Percentiles rank a stretch among this genome's conserved stretches.
phyloP scores from a whole-genome alignment of 2,888 invertebrate species.

The Scotopteryx bipunctaria region DNA sequence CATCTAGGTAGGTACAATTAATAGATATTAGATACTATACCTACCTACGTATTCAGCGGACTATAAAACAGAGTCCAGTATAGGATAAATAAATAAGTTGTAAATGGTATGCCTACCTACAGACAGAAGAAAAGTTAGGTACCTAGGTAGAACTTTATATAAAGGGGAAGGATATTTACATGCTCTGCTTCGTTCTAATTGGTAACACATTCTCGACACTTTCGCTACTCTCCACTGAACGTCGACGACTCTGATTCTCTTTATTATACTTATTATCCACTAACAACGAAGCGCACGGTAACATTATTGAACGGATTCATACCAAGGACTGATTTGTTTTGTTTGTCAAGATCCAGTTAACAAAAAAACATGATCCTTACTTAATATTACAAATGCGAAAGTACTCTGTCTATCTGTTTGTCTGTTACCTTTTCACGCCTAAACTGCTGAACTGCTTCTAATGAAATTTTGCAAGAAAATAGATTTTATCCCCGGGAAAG shows the following conservation, averaged over 20 bases:
- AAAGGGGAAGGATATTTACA: slow-evolving; percentile 11
- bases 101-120: no score
- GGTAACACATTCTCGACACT: slow-evolving; percentile 13
- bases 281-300: slow-evolving; percentile 15
- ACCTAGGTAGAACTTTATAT: not conserved
- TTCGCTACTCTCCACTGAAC: slow-evolving; percentile 16
- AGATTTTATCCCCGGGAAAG: no score
- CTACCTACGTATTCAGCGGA: not conserved
- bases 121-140: not conserved
- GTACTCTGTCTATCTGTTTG: no score
- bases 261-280: slow-evolving; percentile 3
- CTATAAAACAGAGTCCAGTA: no score
- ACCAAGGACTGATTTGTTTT: slow-evolving; percentile 11
- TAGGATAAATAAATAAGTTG: no score
- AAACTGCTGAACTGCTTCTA: no score
- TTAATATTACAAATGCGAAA: no score
- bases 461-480: no score
- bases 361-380: slow-evolving; percentile 23
- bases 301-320: slow-evolving; percentile 16
- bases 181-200: slow-evolving; percentile 17
- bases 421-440: no score
- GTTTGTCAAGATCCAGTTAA: slow-evolving; percentile 14
- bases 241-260: slow-evolving; percentile 6
- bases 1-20: no score
- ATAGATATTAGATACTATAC: not conserved